A percentile compares a stretch with the other conserved stretches of the same genome.
Conservation (phyloP, 2,888 invertebrate genomes). For the Aporophyla lueneburgensis region DNA sequence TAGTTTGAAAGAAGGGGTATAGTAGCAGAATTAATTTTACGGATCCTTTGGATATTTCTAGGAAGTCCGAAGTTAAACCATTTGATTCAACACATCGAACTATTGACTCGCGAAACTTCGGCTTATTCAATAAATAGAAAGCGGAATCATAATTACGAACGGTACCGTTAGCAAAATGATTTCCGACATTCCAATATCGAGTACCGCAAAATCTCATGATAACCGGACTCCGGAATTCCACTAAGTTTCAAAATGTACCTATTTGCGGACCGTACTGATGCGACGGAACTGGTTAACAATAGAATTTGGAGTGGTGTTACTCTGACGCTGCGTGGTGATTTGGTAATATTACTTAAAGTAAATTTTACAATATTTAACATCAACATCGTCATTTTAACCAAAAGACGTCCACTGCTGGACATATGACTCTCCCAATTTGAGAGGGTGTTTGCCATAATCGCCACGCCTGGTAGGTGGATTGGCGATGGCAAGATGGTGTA, state of each 20-base stretch:
- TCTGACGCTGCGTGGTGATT: neutral
- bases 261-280: conserved; percentile 22
- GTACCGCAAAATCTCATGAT: neutral
- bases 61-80: neutral
- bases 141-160: neutral
- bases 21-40: too few species aligned
- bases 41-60: neutral
- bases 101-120: too few species aligned
- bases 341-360: too few species aligned
- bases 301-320: neutral
- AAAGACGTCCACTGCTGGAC: too few species aligned
- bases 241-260: conserved; percentile 25
- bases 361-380: too few species aligned
- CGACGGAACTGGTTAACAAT: conserved; percentile 1
- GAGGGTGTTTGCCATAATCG: too few species aligned
- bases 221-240: neutral
- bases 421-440: too few species aligned
- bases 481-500: too few species aligned
- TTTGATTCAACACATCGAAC: neutral
- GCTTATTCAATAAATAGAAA: neutral
- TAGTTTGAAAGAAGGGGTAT: too few species aligned
- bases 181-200: conserved; percentile 25
- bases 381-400: too few species aligned
- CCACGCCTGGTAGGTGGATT: too few species aligned
- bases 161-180: conserved; percentile 8